Percentiles rank a stretch among this genome's conserved stretches.
Conservation (phyloP, 2,797 vertebrate species). For the Pseudochirops corinnae region DNA sequence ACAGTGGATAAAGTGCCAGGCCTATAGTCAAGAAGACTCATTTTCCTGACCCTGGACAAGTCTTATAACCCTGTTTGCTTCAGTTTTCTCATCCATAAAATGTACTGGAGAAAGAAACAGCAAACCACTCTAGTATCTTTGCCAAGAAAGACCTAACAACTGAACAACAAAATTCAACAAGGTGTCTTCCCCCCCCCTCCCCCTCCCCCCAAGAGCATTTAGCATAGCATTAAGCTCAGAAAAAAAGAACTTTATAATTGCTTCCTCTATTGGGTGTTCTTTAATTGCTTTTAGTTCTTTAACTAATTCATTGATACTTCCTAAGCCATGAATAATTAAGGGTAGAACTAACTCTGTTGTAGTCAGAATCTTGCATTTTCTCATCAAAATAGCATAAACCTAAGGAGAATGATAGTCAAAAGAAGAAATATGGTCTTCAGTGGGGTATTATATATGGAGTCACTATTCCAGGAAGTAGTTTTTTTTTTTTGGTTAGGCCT, state of each 20-base stretch:
- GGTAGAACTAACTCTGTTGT: neutral
- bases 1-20: neutral
- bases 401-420: neutral
- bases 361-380: constrained; percentile 32
- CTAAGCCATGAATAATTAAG: neutral
- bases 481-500: neutral
- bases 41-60: neutral
- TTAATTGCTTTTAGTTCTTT: constrained; percentile 27
- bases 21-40: neutral
- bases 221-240: neutral
- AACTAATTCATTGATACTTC: neutral
- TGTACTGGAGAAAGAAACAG: neutral
- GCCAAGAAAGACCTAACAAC: neutral
- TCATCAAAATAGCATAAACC: neutral
- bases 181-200: too few relatives aligned
- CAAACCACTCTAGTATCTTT: neutral
- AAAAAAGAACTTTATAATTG: neutral
- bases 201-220: neutral
- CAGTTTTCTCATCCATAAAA: neutral
- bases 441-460: too few relatives aligned
- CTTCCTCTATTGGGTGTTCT: neutral
- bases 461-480: neutral
- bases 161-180: neutral
- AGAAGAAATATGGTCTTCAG: neutral
- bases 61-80: neutral